Evolutionary conservation across 2,113 vertebrate species (phyloP).

Genomic region (Macroglossus sobrinus): DNA sequence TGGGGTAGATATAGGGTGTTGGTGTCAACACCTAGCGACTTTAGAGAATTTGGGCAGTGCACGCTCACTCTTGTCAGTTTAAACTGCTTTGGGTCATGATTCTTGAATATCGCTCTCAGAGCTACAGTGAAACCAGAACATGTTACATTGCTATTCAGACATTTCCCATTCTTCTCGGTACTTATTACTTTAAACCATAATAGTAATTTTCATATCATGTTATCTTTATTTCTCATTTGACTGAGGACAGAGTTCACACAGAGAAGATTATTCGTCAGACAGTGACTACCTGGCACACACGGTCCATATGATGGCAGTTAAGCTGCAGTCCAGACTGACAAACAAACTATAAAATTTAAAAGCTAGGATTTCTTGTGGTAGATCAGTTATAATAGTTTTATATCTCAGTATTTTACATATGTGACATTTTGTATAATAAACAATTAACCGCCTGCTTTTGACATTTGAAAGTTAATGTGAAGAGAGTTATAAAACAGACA

Average conservation of each 20-base stretch:
- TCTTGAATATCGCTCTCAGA: constrained; percentile 25
- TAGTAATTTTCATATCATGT: constrained; percentile 51
- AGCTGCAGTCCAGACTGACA: constrained; percentile 66
- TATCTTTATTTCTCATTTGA: constrained; percentile 64
- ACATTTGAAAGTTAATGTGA: constrained; percentile 64
- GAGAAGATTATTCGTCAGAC: constrained; percentile 59
- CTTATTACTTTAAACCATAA: constrained; percentile 27
- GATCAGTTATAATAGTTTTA: constrained; percentile 72
- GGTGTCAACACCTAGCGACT: background rate
- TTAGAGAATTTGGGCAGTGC: background rate
- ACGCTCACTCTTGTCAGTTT: background rate
- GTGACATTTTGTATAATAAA: constrained; percentile 69
- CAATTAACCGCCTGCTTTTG: constrained; percentile 66
- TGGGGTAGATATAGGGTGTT: background rate
- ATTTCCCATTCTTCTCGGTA: constrained; percentile 6
- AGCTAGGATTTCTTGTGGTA: constrained; percentile 55
- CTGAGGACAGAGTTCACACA: constrained; percentile 53
- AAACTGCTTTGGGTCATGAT: background rate
- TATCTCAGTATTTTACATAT: constrained; percentile 56
- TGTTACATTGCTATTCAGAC: background rate
- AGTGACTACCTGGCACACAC: background rate
- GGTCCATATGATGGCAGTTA: constrained; percentile 52
- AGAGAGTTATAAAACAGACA: constrained; percentile 42
- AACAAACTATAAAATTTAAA: constrained; percentile 76
- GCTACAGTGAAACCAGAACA: background rate